Conservation (phyloP, 1,140 invertebrate species). For the Temnothorax longispinosus region DNA sequence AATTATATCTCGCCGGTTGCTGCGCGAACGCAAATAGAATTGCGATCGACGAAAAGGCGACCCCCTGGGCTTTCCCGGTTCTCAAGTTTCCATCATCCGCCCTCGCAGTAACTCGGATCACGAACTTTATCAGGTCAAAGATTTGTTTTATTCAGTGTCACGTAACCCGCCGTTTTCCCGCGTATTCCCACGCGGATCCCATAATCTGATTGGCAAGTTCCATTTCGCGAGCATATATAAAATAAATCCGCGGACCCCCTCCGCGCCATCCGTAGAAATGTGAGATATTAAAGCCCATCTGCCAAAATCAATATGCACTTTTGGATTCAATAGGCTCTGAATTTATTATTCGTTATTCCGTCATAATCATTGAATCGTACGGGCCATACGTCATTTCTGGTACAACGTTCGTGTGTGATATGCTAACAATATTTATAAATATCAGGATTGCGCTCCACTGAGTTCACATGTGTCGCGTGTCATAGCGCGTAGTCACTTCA, state of each 20-base stretch:
- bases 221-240: slow-evolving; percentile 41
- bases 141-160: slow-evolving; percentile 63
- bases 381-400: not conserved
- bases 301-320: not conserved
- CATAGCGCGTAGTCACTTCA: not conserved
- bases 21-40: slow-evolving; percentile 45
- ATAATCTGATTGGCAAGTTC: slow-evolving; percentile 60
- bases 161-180: slow-evolving; percentile 50
- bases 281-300: not conserved
- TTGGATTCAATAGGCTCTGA: not conserved
- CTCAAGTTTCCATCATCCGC: slow-evolving; percentile 52
- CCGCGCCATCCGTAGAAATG: not conserved
- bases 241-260: slow-evolving; percentile 12
- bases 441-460: not conserved
- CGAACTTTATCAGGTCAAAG: slow-evolving; percentile 61
- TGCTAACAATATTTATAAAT: not conserved
- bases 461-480: not conserved
- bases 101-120: slow-evolving; percentile 51
- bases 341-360: not conserved
- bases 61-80: slow-evolving; percentile 8
- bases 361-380: not conserved
- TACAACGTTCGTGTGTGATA: not conserved
- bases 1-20: slow-evolving; percentile 11
- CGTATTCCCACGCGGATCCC: slow-evolving; percentile 45
- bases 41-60: slow-evolving; percentile 51